Evolutionary conservation across 2,888 invertebrate species (phyloP), one percentile per base, ranked within the genome.

Genomic region (Drosophila nigritarsus): DNA sequence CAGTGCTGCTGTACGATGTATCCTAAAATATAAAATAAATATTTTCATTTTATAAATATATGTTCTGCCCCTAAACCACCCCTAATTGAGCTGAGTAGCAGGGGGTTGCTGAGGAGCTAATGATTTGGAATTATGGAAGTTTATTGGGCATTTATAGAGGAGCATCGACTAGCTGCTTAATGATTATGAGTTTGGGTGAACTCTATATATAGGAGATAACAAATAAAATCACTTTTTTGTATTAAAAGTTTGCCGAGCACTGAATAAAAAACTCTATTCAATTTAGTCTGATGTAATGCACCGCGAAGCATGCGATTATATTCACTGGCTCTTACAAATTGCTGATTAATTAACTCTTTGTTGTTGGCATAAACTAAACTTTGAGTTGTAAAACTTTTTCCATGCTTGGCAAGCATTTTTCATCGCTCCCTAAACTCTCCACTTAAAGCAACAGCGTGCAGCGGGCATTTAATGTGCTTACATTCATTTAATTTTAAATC

Each of bases 401-500:
- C 11, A 40, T 27, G 30, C 34, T 61, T 29, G 50, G 29, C 42
- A 29, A 58, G 20, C 36, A 34, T 60, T 53, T 59, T 34, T 60
- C 61, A 55, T 34, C 56, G 38, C 42, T 38, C 38, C n/a, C 55
- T 60, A 65, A 68, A 58, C 49, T 62, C 55, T 11, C 4, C 76
- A 81, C 75, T 85, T 83, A 72, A 81, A 83, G 73, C 69, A 60
- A 64, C 70, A 62, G 77, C 73, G 69, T 48, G 15, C 15, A 20
- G 56, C 66, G 74, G 77, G 66, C 82, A 80, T 88, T 88, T 85
- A 88, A 86, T 88, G 88, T 88, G 88, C 85, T 86, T 83, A 80
- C 88, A 86, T 83, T 88, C 83, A 78, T 88, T 87, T 76, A 69
- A 69, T 85, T 87, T 88, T 80, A 85, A 85, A 86, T 85, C 85